Percentiles rank a stretch among this genome's conserved stretches.
Evolutionary conservation across 1,140 invertebrate genomes (phyloP).

Genomic region (Brachionus paranguensis): DNA sequence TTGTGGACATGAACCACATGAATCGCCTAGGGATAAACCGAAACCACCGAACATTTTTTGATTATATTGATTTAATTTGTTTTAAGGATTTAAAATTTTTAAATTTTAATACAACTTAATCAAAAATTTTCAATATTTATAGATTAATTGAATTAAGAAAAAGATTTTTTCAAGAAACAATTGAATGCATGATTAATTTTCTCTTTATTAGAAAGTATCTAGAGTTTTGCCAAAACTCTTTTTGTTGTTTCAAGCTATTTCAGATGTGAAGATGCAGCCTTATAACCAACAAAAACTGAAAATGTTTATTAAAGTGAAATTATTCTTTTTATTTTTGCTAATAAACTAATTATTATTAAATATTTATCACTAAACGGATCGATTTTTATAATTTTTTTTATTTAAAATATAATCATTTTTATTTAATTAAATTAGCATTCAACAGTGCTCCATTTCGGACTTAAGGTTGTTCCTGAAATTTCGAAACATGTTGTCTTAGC

Average conservation of each 20-base stretch:
- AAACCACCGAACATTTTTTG: neutral
- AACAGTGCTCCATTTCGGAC: neutral
- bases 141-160: neutral
- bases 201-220: too few relatives aligned
- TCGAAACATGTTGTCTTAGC: conserved; percentile 4
- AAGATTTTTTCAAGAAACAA: too few relatives aligned
- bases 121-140: neutral
- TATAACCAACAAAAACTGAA: too few relatives aligned
- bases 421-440: neutral
- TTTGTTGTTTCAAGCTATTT: too few relatives aligned
- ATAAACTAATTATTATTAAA: too few relatives aligned
- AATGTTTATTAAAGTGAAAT: too few relatives aligned
- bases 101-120: neutral
- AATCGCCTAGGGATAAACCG: neutral
- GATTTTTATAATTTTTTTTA: too few relatives aligned
- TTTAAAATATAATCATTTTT: neutral
- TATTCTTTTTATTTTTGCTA: too few relatives aligned
- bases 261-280: too few relatives aligned
- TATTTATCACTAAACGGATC: too few relatives aligned
- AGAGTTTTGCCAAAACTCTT: too few relatives aligned
- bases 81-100: neutral
- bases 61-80: neutral
- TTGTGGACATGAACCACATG: neutral
- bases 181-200: neutral
- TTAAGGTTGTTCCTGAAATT: neutral